Percentiles rank a stretch among this genome's conserved stretches.
Evolutionary conservation across 2,113 vertebrate species (phyloP).

Genomic region (Montifringilla adamsi): DNA sequence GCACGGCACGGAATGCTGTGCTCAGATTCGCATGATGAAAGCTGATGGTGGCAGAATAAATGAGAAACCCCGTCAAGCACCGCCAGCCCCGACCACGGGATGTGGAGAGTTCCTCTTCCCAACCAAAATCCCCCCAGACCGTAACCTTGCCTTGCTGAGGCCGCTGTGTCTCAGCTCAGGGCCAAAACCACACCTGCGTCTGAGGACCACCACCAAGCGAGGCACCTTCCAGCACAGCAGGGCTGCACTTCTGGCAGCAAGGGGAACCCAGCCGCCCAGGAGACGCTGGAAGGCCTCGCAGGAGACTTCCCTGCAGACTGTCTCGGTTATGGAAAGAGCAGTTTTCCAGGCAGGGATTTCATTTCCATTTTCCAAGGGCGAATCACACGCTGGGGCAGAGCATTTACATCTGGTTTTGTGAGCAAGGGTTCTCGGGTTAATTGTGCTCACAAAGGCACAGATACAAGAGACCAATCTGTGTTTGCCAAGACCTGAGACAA

Average conservation of each 20-base stretch:
- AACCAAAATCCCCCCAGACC: not conserved
- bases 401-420: not conserved
- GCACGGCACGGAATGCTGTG: not conserved
- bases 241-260: not conserved
- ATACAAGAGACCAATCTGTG: not conserved
- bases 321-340: not conserved
- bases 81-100: not conserved
- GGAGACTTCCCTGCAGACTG: not conserved
- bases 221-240: not conserved
- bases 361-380: not conserved
- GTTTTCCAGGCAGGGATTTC: constrained; percentile 13
- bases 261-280: not conserved
- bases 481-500: not conserved
- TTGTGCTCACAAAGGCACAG: not conserved
- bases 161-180: not conserved
- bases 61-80: not conserved
- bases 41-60: not conserved
- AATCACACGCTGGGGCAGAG: not conserved
- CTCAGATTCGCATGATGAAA: not conserved
- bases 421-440: not conserved
- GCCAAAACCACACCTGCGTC: not conserved
- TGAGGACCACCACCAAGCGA: not conserved
- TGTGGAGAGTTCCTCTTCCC: not conserved
- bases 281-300: not conserved
- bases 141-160: not conserved